Evolutionary conservation across 2,113 vertebrate species (phyloP), one percentile per base, ranked within the genome.

Genomic region (Scomber scombrus): DNA sequence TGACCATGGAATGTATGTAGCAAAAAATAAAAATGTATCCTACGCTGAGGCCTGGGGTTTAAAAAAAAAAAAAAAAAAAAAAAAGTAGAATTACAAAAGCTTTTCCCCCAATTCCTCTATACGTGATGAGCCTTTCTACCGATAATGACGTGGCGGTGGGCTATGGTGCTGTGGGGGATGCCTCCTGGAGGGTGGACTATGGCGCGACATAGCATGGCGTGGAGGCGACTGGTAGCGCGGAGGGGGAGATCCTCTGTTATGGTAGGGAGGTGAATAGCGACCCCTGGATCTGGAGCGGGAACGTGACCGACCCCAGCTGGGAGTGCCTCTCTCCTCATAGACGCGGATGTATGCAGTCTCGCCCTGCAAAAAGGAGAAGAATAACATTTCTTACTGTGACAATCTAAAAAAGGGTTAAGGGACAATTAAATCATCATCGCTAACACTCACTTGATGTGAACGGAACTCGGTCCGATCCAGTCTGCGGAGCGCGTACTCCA

Each of bases 291-390:
- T 95, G 89, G 97, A 98, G 23, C 96, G 95, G 89, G 97, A 98
- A 52, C 96, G 95, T 3, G 97, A 97, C 52, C 96, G 96, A 75
- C 94, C 93, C 88, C 94, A 97, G 94, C 93, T 97, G 14, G 93
- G 76, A 62, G 94, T 92, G 72, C 96, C 95, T 82, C 97, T 94
- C 85, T 98, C 96, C 87, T 96, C 96, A 68, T 92, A 95, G 81
- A 98, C 97, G 46, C 96, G 94, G 89, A 98, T 97, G 91, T 96
- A 97, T 11, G 97, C 93, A 2, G 96, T 97, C 93, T 98, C 97
- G 56, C 97, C 97, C 97, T 98, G 81, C 16, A 78, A 65, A 16
- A 63, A 63, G 18, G 2, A 11, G 51, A 13, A 47, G 18, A n/a
- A 16, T 40, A 3, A 46, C 5, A 60, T 49, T 70, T 12, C 26